Conservation (phyloP, 2,888 invertebrate genomes). For the Rhimphoctona megacephalus region DNA sequence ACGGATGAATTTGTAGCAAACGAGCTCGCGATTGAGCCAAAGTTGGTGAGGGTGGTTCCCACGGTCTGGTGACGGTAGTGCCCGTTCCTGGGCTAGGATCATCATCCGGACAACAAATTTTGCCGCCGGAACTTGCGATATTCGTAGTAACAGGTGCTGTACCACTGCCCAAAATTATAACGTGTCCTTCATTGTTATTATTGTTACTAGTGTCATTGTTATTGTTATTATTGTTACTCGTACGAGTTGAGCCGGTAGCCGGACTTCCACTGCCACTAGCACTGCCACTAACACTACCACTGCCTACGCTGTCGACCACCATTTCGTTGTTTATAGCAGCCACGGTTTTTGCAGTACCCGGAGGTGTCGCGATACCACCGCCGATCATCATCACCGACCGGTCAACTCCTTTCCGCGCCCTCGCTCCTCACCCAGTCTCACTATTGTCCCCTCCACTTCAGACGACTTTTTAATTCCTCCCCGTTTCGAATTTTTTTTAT, state of each 20-base stretch:
- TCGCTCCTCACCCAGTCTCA: conserved; percentile 50
- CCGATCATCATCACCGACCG: conserved; percentile 83
- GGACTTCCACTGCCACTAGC: conserved; percentile 83
- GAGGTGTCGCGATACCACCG: conserved; percentile 82
- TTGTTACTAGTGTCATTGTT: conserved; percentile 70
- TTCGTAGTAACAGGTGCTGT: conserved; percentile 64
- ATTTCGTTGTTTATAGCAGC: conserved; percentile 81
- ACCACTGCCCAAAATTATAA: conserved; percentile 71
- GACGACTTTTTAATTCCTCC: conserved; percentile 20
- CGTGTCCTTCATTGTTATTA: conserved; percentile 71
- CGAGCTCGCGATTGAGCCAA: conserved; percentile 79
- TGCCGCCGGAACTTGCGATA: conserved; percentile 69
- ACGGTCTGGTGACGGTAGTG: conserved; percentile 80
- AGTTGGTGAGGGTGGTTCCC: conserved; percentile 83
- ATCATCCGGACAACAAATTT: conserved; percentile 81
- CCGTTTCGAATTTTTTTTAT: background rate
- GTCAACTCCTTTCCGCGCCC: conserved; percentile 72
- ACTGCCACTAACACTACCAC: conserved; percentile 83
- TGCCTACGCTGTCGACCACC: conserved; percentile 82
- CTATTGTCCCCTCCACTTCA: conserved; percentile 51
- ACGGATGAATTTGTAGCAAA: conserved; percentile 77
- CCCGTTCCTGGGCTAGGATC: conserved; percentile 72
- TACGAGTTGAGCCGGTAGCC: conserved; percentile 79
- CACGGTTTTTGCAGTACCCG: conserved; percentile 82
- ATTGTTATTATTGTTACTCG: conserved; percentile 73